phyloP scores from a whole-genome alignment of 2,797 vertebrate species.

The Garrulus glandarius region DNA sequence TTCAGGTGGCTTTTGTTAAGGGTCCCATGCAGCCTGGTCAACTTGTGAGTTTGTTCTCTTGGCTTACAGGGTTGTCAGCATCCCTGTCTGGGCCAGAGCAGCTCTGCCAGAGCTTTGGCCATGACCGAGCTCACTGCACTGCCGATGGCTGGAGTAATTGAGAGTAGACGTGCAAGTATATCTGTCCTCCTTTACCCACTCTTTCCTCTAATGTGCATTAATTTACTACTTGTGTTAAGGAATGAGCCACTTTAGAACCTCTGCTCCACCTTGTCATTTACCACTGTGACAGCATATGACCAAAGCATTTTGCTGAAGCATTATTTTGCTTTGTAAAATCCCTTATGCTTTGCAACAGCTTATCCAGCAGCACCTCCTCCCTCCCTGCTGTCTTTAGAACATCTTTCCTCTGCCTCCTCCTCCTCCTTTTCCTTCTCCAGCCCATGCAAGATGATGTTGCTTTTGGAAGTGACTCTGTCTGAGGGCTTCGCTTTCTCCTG shows the following conservation, averaged over 20 bases:
- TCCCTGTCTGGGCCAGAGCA: not conserved
- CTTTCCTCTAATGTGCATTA: not conserved
- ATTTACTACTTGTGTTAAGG: not conserved
- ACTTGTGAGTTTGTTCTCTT: not conserved
- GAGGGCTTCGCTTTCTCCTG: not conserved
- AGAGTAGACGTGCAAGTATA: not conserved
- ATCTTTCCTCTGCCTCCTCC: not conserved
- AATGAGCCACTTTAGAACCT: not conserved
- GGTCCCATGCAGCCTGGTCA: not conserved
- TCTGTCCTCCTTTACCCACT: not conserved
- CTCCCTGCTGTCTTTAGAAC: not conserved
- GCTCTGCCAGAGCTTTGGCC: not conserved
- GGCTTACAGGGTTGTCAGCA: not conserved
- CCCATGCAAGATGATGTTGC: not conserved
- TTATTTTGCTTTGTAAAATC: not conserved
- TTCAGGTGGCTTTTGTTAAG: not conserved
- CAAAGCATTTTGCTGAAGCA: not conserved
- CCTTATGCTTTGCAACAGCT: not conserved
- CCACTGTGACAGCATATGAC: not conserved
- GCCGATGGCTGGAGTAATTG: rapidly evolving
- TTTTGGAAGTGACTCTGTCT: not conserved
- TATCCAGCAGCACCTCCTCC: not conserved
- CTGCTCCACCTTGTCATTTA: not conserved
- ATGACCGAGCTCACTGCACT: not conserved
- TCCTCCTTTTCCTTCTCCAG: not conserved